phyloP scores from a whole-genome alignment of 2,888 invertebrate genomes.

The Carterocephalus palaemon region DNA sequence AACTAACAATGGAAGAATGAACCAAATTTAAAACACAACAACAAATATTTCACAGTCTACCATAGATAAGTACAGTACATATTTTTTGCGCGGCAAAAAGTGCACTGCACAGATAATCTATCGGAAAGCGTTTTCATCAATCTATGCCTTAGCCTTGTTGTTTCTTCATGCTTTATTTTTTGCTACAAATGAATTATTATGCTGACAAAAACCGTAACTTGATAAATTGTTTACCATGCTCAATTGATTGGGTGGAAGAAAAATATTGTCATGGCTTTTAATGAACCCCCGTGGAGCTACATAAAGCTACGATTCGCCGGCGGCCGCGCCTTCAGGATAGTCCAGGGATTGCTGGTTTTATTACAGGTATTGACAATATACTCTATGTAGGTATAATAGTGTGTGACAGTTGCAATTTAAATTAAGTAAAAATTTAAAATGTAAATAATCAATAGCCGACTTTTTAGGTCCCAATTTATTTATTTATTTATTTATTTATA shows the following conservation, averaged over 20 bases:
- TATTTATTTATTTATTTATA: no score
- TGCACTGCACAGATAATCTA: slow-evolving; percentile 2
- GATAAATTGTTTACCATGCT: slow-evolving; percentile 10
- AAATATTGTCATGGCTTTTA: slow-evolving; percentile 10
- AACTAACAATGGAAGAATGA: no score
- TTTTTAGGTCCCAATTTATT: no score
- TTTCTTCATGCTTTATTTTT: slow-evolving; percentile 1
- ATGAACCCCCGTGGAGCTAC: slow-evolving; percentile 8
- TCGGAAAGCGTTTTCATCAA: slow-evolving; percentile 5
- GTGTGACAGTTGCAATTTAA: no score
- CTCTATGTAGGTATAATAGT: no score
- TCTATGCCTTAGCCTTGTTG: not conserved
- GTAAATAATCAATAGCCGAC: no score
- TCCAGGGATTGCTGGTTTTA: no score
- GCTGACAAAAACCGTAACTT: slow-evolving; percentile 3
- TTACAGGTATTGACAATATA: no score
- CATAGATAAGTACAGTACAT: slow-evolving; percentile 2
- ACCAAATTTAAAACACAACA: not conserved
- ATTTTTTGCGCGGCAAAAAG: slow-evolving; percentile 1
- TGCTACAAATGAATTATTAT: slow-evolving; percentile 5
- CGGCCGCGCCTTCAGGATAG: no score
- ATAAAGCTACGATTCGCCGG: not conserved
- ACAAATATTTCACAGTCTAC: not conserved
- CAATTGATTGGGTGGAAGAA: slow-evolving; percentile 3
- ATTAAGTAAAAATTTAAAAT: no score